These are phyloP conservation scores for Mormyrops boulengeri DNA, from an alignment of 2,797 vertebrate genomes.

Conservation along the genomic window DNA sequence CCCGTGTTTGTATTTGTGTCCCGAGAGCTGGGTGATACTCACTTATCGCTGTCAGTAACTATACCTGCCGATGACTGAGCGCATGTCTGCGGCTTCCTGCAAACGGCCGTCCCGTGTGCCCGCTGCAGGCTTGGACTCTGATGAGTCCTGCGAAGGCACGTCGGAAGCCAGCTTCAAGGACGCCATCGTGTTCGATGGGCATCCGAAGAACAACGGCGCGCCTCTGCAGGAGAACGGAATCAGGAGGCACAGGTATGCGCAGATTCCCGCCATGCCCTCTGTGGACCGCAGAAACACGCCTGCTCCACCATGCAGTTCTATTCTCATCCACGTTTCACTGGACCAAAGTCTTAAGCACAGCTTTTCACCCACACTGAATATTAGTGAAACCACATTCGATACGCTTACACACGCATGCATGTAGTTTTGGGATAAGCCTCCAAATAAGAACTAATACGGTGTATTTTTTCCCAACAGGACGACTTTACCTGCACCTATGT, in stretches of 20 bases:
- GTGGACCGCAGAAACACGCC: not conserved
- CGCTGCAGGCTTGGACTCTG: slow-evolving; percentile 86
- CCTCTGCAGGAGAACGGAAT: slow-evolving; percentile 81
- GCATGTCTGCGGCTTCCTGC: not conserved
- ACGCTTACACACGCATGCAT: not conserved
- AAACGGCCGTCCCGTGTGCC: not conserved
- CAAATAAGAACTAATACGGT: not conserved
- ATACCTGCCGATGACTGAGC: not conserved
- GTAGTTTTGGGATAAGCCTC: not conserved
- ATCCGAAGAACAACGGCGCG: slow-evolving; percentile 65
- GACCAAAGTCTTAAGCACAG: not conserved
- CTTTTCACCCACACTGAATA: not conserved
- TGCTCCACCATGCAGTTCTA: not conserved
- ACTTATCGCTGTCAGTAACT: not conserved
- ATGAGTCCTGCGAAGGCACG: slow-evolving; percentile 84
- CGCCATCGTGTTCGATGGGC: slow-evolving; percentile 59
- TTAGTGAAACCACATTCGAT: not conserved
- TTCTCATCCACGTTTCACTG: not conserved
- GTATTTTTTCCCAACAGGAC: slow-evolving; percentile 55
- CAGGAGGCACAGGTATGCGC: slow-evolving; percentile 76
- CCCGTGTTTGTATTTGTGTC: not conserved
- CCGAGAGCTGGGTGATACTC: not conserved
- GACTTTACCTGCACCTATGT: slow-evolving; percentile 83
- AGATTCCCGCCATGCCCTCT: slow-evolving; percentile 39
- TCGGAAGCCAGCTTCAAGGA: slow-evolving; percentile 81